Evolutionary conservation across 2,113 vertebrate genomes (phyloP), one percentile per base, ranked within the genome.

Genomic region (Oncorhynchus kisutch): DNA sequence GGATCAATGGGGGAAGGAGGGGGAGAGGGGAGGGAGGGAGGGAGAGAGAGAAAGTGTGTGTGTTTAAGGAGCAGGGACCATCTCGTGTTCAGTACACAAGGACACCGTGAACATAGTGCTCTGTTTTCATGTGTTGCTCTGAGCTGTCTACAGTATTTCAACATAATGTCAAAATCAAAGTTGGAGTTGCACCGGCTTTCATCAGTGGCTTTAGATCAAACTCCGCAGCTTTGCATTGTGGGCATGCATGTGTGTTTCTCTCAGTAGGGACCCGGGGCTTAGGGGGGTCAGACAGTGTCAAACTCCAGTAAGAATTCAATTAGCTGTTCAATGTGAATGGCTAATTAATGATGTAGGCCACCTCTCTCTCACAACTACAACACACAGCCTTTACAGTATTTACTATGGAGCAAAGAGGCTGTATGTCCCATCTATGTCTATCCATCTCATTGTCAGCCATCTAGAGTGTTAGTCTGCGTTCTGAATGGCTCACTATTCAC

Each of bases 401-500:
- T 34, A 51, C 11, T 3, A 51, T 16, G 14, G 49, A 51, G 49
- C 49, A 16, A 16, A 51, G 14, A 51, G 0, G 14, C 3, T 1
- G 14, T 2, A 39, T 39, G 8, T 39, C 34, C 34, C 34, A 39
- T 39, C 7, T 39, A 39, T 39, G 39, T 71, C n/a, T 7, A 20
- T 54, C 3, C 2, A 22, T 70, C 70, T 67, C 77, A 77, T 65
- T 13, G 76, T 57, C 87, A 85, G 80, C 87, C 78, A 76, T 18
- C 70, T 78, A 79, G 34, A 39, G 34, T 39, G 34, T 39, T 39
- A 39, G 34, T 0, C 7, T 39, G 34, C 2, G 2, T 39, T 9
- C 34, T 9, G 34, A 39, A 39, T 39, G 34, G 7, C 34, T 8
- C 34, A 8, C 34, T 39, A 39, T 39, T 9, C 34, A 7, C 34